Conservation (phyloP, 2,888 invertebrate species). For the Molorchus minor region DNA sequence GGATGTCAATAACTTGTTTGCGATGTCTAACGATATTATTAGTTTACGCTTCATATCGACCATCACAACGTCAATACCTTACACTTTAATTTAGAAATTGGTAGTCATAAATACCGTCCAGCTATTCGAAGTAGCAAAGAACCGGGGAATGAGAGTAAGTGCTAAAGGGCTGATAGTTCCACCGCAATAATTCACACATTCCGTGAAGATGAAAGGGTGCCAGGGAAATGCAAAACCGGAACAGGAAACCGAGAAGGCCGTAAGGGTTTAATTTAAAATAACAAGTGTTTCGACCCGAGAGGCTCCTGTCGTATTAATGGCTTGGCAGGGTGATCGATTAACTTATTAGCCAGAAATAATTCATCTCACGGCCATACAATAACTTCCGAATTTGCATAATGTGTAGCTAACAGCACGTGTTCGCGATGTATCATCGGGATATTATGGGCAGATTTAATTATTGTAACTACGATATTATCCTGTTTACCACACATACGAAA, state of each 20-base stretch:
- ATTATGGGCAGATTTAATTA: too few species aligned
- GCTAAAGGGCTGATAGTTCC: constrained; percentile 3
- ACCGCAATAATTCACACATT: constrained; percentile 40
- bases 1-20: too few species aligned
- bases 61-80: too few species aligned
- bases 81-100: too few species aligned
- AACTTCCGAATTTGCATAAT: constrained; percentile 29
- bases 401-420: constrained; percentile 2
- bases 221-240: constrained; percentile 39
- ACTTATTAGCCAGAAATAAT: constrained; percentile 47
- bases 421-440: too few species aligned
- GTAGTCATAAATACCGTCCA: neutral
- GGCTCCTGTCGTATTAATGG: constrained; percentile 21
- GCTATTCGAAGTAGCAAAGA: too few species aligned
- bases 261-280: constrained; percentile 43
- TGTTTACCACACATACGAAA: too few species aligned
- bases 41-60: too few species aligned
- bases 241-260: constrained; percentile 43
- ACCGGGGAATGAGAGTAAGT: neutral
- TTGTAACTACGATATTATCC: too few species aligned
- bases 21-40: too few species aligned
- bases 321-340: constrained; percentile 43
- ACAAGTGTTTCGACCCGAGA: constrained; percentile 29
- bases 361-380: constrained; percentile 28
- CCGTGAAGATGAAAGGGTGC: constrained; percentile 45